phyloP scores from a whole-genome alignment of 2,797 vertebrate genomes.

The Pseudomugil gertrudae region DNA sequence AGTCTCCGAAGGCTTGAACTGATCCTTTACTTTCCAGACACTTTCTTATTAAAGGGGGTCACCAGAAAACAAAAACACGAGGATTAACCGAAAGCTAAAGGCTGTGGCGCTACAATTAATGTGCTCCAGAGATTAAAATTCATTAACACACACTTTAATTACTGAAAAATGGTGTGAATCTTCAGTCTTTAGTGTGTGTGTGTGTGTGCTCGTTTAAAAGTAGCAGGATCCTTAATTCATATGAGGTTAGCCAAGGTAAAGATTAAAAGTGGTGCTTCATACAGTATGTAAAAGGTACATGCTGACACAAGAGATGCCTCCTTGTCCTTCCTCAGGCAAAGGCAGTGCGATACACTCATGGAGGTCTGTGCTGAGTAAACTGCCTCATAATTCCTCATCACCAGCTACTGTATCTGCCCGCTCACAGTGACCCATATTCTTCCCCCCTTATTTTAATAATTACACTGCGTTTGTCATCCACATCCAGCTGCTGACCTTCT shows the following conservation, averaged over 20 bases:
- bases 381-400: slow-evolving; percentile 15
- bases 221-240: slow-evolving; percentile 4
- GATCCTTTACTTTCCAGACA: slow-evolving; percentile 50
- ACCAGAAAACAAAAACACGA: slow-evolving; percentile 1
- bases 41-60: slow-evolving; percentile 51
- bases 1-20: slow-evolving; percentile 11
- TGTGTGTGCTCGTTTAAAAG: slow-evolving; percentile 6
- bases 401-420: slow-evolving; percentile 5
- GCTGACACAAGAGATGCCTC: slow-evolving; percentile 44
- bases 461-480: slow-evolving; percentile 51
- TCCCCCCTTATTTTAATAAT: slow-evolving; percentile 34
- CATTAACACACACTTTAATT: neutral
- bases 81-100: neutral
- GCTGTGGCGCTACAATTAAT: too few relatives aligned
- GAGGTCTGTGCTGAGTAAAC: slow-evolving; percentile 13
- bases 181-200: neutral
- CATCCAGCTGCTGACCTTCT: slow-evolving; percentile 57
- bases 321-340: slow-evolving; percentile 57
- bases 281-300: slow-evolving; percentile 72
- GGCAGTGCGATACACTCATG: slow-evolving; percentile 44
- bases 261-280: slow-evolving; percentile 60
- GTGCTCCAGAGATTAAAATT: too few relatives aligned
- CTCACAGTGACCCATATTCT: slow-evolving; percentile 29
- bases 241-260: slow-evolving; percentile 49
- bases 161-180: neutral